These are phyloP conservation scores for Linurgus olivaceus DNA, from an alignment of 2,797 vertebrate genomes.

Conservation along the genomic window DNA sequence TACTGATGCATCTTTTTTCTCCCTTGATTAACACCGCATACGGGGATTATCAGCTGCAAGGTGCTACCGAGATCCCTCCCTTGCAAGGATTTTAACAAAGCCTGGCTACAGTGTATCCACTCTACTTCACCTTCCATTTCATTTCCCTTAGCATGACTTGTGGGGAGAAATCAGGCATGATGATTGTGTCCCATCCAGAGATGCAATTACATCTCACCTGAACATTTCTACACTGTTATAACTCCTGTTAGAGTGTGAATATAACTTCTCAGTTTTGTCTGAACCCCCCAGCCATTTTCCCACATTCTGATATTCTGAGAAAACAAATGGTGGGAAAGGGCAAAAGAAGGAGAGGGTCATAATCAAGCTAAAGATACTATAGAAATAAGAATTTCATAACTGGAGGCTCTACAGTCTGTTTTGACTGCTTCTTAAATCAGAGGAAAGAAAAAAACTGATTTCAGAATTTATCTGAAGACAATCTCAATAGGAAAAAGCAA, in stretches of 20 bases:
- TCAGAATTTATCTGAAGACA: background rate
- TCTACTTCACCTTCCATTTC: background rate
- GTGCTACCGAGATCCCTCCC: rapidly evolving
- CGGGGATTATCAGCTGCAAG: background rate
- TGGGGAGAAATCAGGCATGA: background rate
- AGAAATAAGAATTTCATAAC: background rate
- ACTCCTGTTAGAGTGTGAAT: background rate
- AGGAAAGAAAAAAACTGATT: background rate
- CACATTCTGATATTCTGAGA: background rate
- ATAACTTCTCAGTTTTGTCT: background rate
- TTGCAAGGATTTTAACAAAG: background rate
- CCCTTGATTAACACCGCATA: background rate
- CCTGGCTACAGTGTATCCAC: background rate
- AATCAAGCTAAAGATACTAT: background rate
- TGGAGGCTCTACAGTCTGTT: background rate
- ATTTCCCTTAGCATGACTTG: background rate
- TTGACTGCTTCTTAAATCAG: background rate
- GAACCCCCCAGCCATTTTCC: background rate
- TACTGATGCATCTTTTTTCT: background rate
- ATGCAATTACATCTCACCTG: background rate
- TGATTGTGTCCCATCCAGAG: background rate
- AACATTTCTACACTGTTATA: background rate
- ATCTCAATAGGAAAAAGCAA: background rate
- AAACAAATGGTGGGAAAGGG: background rate
- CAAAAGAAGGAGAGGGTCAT: background rate